phyloP scores from a whole-genome alignment of 2,113 vertebrate genomes.

The Mola mola region DNA sequence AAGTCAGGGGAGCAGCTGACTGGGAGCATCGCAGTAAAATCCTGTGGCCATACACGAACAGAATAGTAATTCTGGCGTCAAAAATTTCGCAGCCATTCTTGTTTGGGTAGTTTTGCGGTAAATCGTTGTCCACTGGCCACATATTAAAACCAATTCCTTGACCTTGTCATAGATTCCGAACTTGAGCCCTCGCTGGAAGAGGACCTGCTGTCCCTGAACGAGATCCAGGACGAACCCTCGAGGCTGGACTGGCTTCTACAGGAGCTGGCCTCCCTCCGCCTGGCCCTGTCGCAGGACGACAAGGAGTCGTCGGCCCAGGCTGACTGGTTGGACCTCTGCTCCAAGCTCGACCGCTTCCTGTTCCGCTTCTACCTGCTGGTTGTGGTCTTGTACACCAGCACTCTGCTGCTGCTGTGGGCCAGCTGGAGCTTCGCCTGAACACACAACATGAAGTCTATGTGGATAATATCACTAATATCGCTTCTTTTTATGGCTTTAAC shows the following conservation, averaged over 20 bases:
- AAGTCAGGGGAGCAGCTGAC: no score
- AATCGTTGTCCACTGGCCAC: no score
- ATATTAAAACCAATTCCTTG: no score
- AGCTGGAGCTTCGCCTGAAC: constrained; percentile 83
- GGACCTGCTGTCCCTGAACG: constrained; percentile 76
- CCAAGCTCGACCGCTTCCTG: constrained; percentile 83
- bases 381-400: constrained; percentile 78
- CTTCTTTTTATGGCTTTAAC: no score
- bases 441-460: no score
- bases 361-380: constrained; percentile 84
- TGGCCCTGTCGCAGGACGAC: constrained; percentile 77
- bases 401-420: constrained; percentile 85
- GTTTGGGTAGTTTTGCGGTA: no score
- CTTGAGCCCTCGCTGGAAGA: constrained; percentile 74
- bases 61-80: no score
- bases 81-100: no score
- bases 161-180: constrained; percentile 67
- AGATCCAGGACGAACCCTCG: constrained; percentile 54
- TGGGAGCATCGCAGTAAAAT: no score
- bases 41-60: no score
- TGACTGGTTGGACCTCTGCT: constrained; percentile 83
- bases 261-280: constrained; percentile 80
- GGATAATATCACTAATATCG: no score
- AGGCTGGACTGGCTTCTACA: constrained; percentile 80
- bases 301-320: constrained; percentile 62